These are phyloP conservation scores for Myiozetetes cayanensis DNA, from an alignment of 2,113 vertebrate genomes.

Conservation along the genomic window DNA sequence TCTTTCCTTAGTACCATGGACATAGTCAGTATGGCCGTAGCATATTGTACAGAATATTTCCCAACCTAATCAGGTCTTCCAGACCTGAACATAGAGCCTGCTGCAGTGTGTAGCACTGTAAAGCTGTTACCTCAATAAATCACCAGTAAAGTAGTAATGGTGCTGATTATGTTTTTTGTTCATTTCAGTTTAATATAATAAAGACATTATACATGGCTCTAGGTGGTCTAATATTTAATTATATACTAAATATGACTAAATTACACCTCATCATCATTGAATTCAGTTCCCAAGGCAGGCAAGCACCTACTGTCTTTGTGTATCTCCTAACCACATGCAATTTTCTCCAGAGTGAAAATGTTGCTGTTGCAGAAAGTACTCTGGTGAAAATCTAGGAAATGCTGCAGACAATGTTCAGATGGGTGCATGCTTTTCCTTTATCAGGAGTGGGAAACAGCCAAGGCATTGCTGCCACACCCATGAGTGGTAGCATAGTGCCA, in stretches of 20 bases:
- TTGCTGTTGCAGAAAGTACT: neutral
- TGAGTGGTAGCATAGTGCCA: accelerated
- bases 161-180: neutral
- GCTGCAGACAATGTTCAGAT: neutral
- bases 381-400: neutral
- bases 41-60: neutral
- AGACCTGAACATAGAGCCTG: neutral
- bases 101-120: accelerated
- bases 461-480: neutral
- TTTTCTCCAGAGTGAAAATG: neutral
- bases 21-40: neutral
- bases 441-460: neutral
- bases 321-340: neutral
- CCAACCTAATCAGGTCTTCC: neutral
- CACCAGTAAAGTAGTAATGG: neutral
- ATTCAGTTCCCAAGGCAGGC: neutral
- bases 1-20: neutral
- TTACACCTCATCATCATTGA: neutral
- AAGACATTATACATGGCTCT: neutral
- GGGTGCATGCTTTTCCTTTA: neutral
- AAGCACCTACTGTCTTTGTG: neutral
- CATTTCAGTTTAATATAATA: neutral
- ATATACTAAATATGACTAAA: neutral
- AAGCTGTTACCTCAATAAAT: neutral
- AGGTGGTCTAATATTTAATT: constrained; percentile 5